Evolutionary conservation across 2,113 vertebrate genomes (phyloP).

Genomic region (Rhea pennata): DNA sequence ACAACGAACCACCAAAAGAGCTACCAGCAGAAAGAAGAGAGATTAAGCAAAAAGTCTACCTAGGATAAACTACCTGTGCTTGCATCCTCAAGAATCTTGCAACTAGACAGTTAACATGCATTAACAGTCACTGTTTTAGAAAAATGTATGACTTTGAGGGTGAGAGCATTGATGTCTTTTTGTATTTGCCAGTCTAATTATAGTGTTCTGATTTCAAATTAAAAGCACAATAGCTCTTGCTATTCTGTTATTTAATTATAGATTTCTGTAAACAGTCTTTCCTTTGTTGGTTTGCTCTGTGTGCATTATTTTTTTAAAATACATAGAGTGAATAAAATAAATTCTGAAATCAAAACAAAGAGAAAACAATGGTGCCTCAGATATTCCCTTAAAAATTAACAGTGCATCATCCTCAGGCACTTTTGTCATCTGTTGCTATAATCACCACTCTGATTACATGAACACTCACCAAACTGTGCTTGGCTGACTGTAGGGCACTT

Average conservation of each 20-base stretch:
- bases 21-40: not conserved
- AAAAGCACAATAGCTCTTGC: constrained; percentile 57
- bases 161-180: constrained; percentile 44
- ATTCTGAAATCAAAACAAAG: constrained; percentile 46
- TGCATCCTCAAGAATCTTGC: not conserved
- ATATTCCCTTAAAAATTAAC: constrained; percentile 41
- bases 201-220: constrained; percentile 34
- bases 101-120: not conserved
- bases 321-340: constrained; percentile 27
- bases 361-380: constrained; percentile 33
- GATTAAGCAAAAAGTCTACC: not conserved
- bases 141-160: constrained; percentile 40
- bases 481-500: constrained; percentile 47
- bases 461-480: constrained; percentile 29
- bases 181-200: constrained; percentile 54
- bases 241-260: constrained; percentile 47
- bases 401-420: constrained; percentile 15
- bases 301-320: not conserved
- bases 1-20: not conserved
- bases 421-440: constrained; percentile 60
- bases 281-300: constrained; percentile 1
- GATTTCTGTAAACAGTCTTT: constrained; percentile 51
- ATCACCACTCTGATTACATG: constrained; percentile 18
- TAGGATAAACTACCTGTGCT: not conserved
- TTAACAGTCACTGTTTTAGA: not conserved